Percentiles rank a stretch among this genome's conserved stretches.
These are phyloP conservation scores for Netelia virgata DNA, from an alignment of 2,888 invertebrate species.

Conservation along the genomic window DNA sequence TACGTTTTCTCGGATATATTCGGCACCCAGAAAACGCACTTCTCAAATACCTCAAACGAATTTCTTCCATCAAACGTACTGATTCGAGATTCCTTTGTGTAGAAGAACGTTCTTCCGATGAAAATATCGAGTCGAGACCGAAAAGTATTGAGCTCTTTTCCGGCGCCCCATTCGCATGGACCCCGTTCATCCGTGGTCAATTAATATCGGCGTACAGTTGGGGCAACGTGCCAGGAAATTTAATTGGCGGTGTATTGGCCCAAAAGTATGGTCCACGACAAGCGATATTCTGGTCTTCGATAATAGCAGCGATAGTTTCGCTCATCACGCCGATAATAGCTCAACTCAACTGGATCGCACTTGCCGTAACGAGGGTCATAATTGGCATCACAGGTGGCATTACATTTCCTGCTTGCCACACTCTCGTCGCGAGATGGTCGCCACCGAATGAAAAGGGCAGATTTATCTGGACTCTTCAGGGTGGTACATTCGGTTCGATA, in stretches of 20 bases:
- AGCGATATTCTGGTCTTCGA: slow-evolving; percentile 78
- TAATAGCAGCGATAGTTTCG: slow-evolving; percentile 74
- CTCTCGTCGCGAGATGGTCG: slow-evolving; percentile 90
- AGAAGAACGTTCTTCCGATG: background rate
- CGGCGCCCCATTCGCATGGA: slow-evolving; percentile 76
- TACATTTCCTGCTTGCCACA: slow-evolving; percentile 88
- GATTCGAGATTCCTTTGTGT: background rate
- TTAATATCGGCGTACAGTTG: slow-evolving; percentile 79
- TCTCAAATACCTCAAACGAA: no score
- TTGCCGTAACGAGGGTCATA: slow-evolving; percentile 75
- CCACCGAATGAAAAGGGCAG: slow-evolving; percentile 91
- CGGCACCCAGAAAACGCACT: no score
- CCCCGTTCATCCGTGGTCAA: slow-evolving; percentile 76
- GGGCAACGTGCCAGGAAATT: slow-evolving; percentile 81
- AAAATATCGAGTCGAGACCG: background rate
- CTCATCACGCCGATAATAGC: slow-evolving; percentile 77
- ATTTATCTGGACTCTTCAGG: slow-evolving; percentile 90
- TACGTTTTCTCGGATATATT: no score
- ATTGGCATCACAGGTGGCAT: slow-evolving; percentile 85
- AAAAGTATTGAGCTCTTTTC: slow-evolving; percentile 66
- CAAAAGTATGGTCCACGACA: slow-evolving; percentile 76
- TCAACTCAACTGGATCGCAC: slow-evolving; percentile 76
- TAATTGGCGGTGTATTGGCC: slow-evolving; percentile 79
- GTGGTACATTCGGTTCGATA: slow-evolving; percentile 90
- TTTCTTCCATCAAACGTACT: background rate